Conservation (phyloP, 2,113 vertebrate species). For the Pica pica region DNA sequence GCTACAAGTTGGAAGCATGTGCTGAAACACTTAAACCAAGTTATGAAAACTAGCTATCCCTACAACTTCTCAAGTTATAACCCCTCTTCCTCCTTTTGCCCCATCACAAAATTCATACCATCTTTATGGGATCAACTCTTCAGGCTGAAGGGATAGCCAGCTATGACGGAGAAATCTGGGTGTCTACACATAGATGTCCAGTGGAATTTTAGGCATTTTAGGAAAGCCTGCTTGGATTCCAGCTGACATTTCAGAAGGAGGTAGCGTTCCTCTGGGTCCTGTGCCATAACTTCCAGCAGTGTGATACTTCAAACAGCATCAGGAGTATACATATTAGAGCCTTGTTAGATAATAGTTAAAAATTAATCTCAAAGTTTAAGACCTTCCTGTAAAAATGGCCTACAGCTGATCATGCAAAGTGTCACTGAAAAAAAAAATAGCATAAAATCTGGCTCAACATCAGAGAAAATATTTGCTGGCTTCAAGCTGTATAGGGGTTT, state of each 20-base stretch:
- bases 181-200: neutral
- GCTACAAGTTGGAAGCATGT: neutral
- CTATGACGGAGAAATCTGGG: neutral
- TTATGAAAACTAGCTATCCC: neutral
- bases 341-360: neutral
- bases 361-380: neutral
- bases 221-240: neutral
- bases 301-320: neutral
- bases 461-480: neutral
- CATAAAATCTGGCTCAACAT: neutral
- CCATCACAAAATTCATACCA: neutral
- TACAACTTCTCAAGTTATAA: neutral
- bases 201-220: neutral
- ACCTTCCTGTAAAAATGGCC: neutral
- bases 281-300: neutral
- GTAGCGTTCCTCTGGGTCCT: neutral
- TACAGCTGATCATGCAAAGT: neutral
- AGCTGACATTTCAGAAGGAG: neutral
- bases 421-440: neutral
- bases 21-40: neutral
- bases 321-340: neutral
- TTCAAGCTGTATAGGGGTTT: neutral
- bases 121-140: neutral
- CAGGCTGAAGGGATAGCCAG: neutral
- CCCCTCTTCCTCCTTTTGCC: neutral